Evolutionary conservation across 2,113 vertebrate genomes (phyloP).

Genomic region (Nothocercus nigrocapillus): DNA sequence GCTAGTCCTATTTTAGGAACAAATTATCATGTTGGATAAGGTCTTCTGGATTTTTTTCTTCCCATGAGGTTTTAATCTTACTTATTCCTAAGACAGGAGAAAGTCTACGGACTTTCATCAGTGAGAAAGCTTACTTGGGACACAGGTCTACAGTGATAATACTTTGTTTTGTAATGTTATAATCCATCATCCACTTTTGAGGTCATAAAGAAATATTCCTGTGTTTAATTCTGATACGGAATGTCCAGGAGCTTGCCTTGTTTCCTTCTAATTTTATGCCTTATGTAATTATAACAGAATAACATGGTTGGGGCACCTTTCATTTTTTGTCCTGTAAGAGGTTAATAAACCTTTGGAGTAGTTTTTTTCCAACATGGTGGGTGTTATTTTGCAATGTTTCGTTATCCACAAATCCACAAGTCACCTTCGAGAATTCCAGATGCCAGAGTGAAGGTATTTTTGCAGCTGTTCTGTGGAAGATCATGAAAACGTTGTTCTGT

Average conservation of each 20-base stretch:
- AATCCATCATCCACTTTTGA: neutral
- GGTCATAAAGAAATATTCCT: neutral
- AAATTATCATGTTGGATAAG: neutral
- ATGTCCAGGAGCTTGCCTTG: neutral
- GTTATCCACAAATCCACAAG: conserved; percentile 72
- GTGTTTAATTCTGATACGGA: neutral
- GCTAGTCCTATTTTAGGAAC: neutral
- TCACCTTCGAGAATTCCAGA: conserved; percentile 73
- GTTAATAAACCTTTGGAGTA: conserved; percentile 60
- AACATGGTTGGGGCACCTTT: conserved; percentile 40
- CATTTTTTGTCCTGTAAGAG: conserved; percentile 57
- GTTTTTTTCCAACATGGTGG: conserved; percentile 65
- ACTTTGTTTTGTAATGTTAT: neutral
- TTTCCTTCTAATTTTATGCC: conserved; percentile 28
- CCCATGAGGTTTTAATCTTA: neutral
- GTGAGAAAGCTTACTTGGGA: neutral
- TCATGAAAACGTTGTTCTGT: conserved; percentile 42
- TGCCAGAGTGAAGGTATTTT: conserved; percentile 70
- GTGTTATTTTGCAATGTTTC: conserved; percentile 75
- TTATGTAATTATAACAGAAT: conserved; percentile 34
- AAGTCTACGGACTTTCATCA: neutral
- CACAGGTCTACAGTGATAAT: neutral
- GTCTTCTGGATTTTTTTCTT: neutral
- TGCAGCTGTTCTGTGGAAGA: conserved; percentile 73
- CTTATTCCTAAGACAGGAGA: neutral